Conservation (phyloP, 1,140 invertebrate genomes). For the Nixonia krombeini region DNA sequence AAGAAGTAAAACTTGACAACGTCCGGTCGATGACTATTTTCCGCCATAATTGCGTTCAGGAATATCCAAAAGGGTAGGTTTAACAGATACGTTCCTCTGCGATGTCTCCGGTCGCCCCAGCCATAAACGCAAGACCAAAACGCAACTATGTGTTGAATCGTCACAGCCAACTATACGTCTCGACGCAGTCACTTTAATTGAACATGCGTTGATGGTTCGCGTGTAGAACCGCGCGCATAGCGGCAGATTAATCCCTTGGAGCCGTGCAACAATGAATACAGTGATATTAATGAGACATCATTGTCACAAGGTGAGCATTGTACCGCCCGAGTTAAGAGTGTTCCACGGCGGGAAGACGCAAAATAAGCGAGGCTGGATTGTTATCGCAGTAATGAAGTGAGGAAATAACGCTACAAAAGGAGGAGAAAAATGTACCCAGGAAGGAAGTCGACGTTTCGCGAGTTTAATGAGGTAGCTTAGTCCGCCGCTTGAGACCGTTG, state of each 20-base stretch:
- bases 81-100: too few relatives aligned
- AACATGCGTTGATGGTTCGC: background rate
- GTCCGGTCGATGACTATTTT: too few relatives aligned
- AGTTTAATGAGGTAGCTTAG: constrained; percentile 28
- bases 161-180: too few relatives aligned
- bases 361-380: constrained; percentile 19
- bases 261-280: background rate
- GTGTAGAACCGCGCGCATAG: background rate
- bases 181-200: too few relatives aligned
- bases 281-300: constrained; percentile 6
- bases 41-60: too few relatives aligned
- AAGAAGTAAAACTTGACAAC: too few relatives aligned
- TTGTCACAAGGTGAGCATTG: background rate
- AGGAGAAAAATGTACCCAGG: constrained; percentile 13
- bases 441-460: constrained; percentile 15
- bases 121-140: too few relatives aligned
- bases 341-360: constrained; percentile 16
- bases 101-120: too few relatives aligned
- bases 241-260: background rate
- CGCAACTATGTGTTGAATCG: too few relatives aligned
- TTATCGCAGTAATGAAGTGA: constrained; percentile 25
- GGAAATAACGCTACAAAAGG: constrained; percentile 23
- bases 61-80: too few relatives aligned
- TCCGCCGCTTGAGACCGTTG: constrained; percentile 15
- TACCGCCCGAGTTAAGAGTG: background rate